Evolutionary conservation across 2,113 vertebrate genomes (phyloP), one percentile per base, ranked within the genome.

Genomic region (Tachuris rubrigastra): DNA sequence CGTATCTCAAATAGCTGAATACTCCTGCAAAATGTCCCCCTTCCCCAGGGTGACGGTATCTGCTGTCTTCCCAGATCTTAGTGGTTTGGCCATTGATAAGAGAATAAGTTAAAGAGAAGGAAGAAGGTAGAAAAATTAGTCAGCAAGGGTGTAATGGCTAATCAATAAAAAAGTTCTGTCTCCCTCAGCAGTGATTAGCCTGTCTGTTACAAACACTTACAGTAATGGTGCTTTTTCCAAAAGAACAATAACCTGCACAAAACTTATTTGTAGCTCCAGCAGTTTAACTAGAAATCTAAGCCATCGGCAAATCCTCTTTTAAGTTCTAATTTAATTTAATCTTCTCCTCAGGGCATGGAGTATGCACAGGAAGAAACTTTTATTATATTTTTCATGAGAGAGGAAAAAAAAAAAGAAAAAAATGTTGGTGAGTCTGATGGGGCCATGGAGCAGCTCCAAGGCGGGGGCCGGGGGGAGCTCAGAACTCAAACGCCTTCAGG

Each of bases 301-400:
- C 56, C 76, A 50, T 67, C 0, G 0, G 44, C 52, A 81, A 90
- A 91, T 78, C 55, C n/a, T 82, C 46, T 76, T 95, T 89, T 47
- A 95, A 91, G 39, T 86, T 90, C 86, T 93, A 94, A 92, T 95
- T 88, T 74, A 82, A 83, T 90, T 93, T 93, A 88, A 84, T 94
- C 71, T 86, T 58, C 49, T 90, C 93, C 76, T 93, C n/a, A 8
- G 76, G 80, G 65, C 83, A 88, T 33, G 73, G 14, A 65, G 21
- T 71, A 90, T 84, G 83, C 52, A 87, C 73, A 81, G 77, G 68
- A 95, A 96, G 18, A 93, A 75, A 62, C 33, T 66, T 21, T 90
- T 89, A 52, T 56, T 88, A 53, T 92, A 55, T 47, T 90, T 95
- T 92, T 75, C 73, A 67, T 28, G 58, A 75, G 65, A 68, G 30